These are phyloP conservation scores for Drosophila trichaetosa DNA, from an alignment of 2,888 invertebrate genomes.

Conservation along the genomic window DNA sequence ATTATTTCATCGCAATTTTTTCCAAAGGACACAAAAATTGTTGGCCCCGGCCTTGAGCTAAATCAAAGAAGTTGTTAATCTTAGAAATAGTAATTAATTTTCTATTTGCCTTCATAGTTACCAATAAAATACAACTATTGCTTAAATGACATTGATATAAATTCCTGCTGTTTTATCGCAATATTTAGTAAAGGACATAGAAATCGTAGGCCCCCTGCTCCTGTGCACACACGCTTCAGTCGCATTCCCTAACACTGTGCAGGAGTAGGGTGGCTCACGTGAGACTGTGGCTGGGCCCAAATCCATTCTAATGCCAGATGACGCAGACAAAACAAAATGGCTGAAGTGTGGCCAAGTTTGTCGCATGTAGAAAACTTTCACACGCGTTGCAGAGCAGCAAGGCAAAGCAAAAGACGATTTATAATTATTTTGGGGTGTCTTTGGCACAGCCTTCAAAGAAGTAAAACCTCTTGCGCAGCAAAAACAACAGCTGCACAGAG, in stretches of 20 bases:
- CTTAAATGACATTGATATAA: not conserved
- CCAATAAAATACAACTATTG: not conserved
- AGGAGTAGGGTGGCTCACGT: slow-evolving; percentile 1
- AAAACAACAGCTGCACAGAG: slow-evolving; percentile 71
- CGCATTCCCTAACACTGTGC: slow-evolving; percentile 59
- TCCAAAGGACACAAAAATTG: not conserved
- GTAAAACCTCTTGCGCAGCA: slow-evolving; percentile 51
- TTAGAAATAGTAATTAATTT: not conserved
- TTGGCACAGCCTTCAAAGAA: slow-evolving; percentile 35
- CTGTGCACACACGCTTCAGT: slow-evolving; percentile 68
- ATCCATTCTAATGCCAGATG: slow-evolving; percentile 38
- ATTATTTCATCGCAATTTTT: not conserved
- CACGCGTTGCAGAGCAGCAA: slow-evolving; percentile 70
- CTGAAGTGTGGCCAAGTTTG: slow-evolving; percentile 69
- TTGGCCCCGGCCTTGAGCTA: not conserved
- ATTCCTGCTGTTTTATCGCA: not conserved
- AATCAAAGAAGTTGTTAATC: not conserved
- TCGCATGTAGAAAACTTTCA: slow-evolving; percentile 62
- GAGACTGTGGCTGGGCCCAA: slow-evolving; percentile 13
- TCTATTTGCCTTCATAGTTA: not conserved
- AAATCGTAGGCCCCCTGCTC: slow-evolving; percentile 12
- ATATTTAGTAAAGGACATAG: not conserved
- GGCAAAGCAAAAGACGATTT: slow-evolving; percentile 41
- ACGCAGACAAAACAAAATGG: slow-evolving; percentile 69
- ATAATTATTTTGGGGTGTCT: slow-evolving; percentile 70